Base-by-base conservation (phyloP, 2,797 vertebrate species). In the Balearica regulorum region DNA sequence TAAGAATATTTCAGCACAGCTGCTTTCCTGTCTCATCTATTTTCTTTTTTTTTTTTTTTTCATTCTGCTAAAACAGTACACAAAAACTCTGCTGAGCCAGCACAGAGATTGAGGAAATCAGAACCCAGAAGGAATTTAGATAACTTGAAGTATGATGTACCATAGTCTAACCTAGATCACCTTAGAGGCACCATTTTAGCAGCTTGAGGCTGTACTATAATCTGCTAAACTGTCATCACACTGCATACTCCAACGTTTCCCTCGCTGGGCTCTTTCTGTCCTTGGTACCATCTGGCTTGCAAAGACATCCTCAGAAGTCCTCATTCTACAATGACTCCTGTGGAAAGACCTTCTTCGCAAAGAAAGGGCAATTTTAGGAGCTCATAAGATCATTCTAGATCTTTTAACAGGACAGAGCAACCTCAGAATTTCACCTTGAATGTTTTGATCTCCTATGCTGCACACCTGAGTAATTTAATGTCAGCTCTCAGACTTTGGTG, bases 241-340 rank as follows among this genome's bases (percentile, higher is more conserved):
- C 91, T 72, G 44, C 69, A 89, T 54, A 75, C 76, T 80, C 57
- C 77, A 90, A n/a, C n/a, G 0, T 92, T 95, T 85, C 76, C 69
- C 49, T 95, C 84, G 4, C 73, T 68, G 83, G 91, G 80, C 81
- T 95, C 86, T 79, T 90, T 94, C 80, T 94, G 90, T 90, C 89
- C 91, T 93, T 91, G 66, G 44, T 79, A 94, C 86, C 91, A 94
- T 90, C 91, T 94, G 96, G 77, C 73, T 96, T 90, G 94, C 83
- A 90, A 95, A 91, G 66, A 78, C 3, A 17, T 92, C 86, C 91
- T 96, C 83, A 87, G 55, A 93, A 95, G 64, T 80, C 89, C 89
- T 93, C 92, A 33, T 89, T 90, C 90, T 64, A 18, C 48, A 79
- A 82, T 39, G 77, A 82, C 51, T 89, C 13, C 60, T 44, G 25